These are phyloP conservation scores for Himalopsyche kuldschensis DNA, from an alignment of 2,888 invertebrate genomes.

Conservation along the genomic window DNA sequence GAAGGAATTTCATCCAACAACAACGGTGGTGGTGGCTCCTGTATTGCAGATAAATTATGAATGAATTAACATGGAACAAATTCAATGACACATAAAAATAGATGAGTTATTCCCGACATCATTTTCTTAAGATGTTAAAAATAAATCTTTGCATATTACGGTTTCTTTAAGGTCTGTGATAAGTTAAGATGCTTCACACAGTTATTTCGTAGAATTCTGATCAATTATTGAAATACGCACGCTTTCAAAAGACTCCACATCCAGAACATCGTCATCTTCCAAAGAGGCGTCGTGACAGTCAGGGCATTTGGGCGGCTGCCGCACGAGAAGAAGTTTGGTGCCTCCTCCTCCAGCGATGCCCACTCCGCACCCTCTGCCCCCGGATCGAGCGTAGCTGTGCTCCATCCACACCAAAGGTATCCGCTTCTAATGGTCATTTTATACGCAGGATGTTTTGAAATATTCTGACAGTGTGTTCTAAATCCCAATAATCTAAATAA, in stretches of 20 bases:
- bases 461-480: no score
- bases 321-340: conserved; percentile 44
- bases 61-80: no score
- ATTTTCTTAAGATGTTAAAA: no score
- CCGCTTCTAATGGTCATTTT: conserved; percentile 20
- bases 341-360: conserved; percentile 37
- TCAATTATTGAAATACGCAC: conserved; percentile 3
- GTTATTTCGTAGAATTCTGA: no score
- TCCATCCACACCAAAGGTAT: conserved; percentile 48
- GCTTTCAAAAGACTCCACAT: conserved; percentile 32
- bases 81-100: not conserved
- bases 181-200: no score
- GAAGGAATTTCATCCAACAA: conserved; percentile 35
- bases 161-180: not conserved
- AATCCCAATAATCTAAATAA: no score
- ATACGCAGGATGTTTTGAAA: not conserved
- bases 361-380: conserved; percentile 13
- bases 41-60: not conserved
- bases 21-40: conserved; percentile 36
- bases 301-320: conserved; percentile 40
- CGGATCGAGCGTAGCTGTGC: conserved; percentile 51
- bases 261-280: conserved; percentile 27
- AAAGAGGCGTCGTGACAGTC: conserved; percentile 32
- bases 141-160: not conserved
- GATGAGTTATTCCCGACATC: not conserved